phyloP scores from a whole-genome alignment of 2,797 vertebrate species.

The Petrocephalus sullivani region DNA sequence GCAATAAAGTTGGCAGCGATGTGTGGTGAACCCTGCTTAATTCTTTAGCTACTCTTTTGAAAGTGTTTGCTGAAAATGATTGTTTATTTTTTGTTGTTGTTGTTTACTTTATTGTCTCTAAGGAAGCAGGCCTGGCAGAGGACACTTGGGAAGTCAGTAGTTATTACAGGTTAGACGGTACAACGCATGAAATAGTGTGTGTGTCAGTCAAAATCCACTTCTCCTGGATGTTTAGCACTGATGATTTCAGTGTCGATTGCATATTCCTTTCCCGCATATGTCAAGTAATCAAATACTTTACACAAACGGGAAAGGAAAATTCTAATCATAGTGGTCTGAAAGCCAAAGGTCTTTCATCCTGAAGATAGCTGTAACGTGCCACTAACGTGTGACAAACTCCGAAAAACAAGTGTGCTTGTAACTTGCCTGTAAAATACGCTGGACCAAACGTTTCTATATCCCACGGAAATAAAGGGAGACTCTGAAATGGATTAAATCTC shows the following conservation, averaged over 20 bases:
- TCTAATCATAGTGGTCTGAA: neutral
- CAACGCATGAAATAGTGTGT: neutral
- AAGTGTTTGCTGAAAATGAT: neutral
- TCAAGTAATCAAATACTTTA: neutral
- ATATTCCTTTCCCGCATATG: neutral
- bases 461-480: neutral
- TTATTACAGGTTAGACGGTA: neutral
- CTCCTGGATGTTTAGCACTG: neutral
- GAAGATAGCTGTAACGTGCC: neutral
- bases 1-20: constrained; percentile 52
- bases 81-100: neutral
- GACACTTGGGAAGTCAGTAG: neutral
- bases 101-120: neutral
- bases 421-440: neutral
- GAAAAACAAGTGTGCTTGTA: neutral
- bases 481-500: neutral
- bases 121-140: neutral
- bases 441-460: neutral
- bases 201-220: neutral
- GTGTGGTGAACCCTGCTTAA: neutral
- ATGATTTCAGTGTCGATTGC: neutral
- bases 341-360: neutral
- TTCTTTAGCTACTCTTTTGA: neutral
- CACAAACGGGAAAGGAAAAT: neutral
- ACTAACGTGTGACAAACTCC: neutral